Evolutionary conservation across 2,888 invertebrate species (phyloP).

Genomic region (Criorhina ranunculi): DNA sequence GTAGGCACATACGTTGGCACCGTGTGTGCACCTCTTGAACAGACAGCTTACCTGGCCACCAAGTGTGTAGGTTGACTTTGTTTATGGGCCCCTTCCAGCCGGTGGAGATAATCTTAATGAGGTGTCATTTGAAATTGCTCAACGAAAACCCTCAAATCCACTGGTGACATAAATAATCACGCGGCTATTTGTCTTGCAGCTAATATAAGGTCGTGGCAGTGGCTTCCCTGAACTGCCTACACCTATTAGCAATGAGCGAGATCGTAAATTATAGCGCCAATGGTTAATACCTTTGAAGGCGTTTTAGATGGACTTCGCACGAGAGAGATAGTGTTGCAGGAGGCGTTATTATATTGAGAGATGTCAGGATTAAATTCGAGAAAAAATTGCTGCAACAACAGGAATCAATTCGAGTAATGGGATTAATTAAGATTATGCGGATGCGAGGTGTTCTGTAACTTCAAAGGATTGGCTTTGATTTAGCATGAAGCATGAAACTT

Average conservation of each 20-base stretch:
- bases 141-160: slow-evolving; percentile 73
- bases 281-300: slow-evolving; percentile 49
- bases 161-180: slow-evolving; percentile 74
- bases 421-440: slow-evolving; percentile 57
- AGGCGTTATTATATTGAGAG: slow-evolving; percentile 59
- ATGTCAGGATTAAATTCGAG: slow-evolving; percentile 51
- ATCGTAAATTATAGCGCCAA: slow-evolving; percentile 64
- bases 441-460: slow-evolving; percentile 38
- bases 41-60: slow-evolving; percentile 32
- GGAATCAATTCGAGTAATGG: slow-evolving; percentile 68
- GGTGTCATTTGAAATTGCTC: slow-evolving; percentile 74
- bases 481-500: no score
- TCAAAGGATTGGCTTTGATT: neutral
- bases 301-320: slow-evolving; percentile 48
- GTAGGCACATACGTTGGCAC: neutral
- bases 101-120: slow-evolving; percentile 74
- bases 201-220: slow-evolving; percentile 58
- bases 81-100: slow-evolving; percentile 65
- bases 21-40: slow-evolving; percentile 26
- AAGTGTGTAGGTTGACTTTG: slow-evolving; percentile 63
- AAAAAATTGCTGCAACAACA: slow-evolving; percentile 19
- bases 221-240: slow-evolving; percentile 64
- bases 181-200: slow-evolving; percentile 71
- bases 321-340: slow-evolving; percentile 33
- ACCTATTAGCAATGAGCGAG: slow-evolving; percentile 70